phyloP scores from a whole-genome alignment of 2,888 invertebrate species.

The Spialia ferax region DNA sequence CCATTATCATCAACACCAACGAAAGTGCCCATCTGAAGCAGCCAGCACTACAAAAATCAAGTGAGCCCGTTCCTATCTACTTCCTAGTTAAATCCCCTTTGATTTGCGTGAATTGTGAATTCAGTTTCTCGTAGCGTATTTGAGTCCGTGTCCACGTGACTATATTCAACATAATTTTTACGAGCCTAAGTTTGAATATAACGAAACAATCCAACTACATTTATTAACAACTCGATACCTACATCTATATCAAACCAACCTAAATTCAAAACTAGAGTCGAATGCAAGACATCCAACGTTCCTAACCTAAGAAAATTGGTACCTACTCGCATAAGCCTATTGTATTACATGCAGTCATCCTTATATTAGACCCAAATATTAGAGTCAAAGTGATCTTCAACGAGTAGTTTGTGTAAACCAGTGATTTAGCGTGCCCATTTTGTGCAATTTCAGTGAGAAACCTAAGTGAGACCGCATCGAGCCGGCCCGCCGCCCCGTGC shows the following conservation, averaged over 20 bases:
- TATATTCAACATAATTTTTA: too few relatives aligned
- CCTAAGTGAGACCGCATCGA: not conserved
- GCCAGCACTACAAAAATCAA: not conserved
- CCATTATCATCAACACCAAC: not conserved
- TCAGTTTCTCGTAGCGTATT: not conserved
- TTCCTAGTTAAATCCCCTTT: not conserved
- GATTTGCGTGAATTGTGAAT: not conserved
- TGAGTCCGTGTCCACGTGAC: too few relatives aligned
- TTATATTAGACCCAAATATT: too few relatives aligned
- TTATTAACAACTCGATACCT: too few relatives aligned
- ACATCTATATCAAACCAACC: too few relatives aligned
- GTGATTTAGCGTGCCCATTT: not conserved
- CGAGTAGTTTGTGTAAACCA: too few relatives aligned
- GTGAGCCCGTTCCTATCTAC: constrained; percentile 7
- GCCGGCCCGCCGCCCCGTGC: not conserved
- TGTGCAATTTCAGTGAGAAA: not conserved
- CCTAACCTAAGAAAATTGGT: too few relatives aligned
- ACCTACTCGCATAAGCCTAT: too few relatives aligned
- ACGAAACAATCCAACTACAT: not conserved
- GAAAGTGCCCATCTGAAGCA: not conserved
- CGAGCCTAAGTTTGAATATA: not conserved
- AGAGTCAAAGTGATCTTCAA: too few relatives aligned
- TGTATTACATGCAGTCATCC: too few relatives aligned
- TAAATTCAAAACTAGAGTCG: not conserved
- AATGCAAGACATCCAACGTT: too few relatives aligned